phyloP scores from a whole-genome alignment of 2,797 vertebrate genomes.

The Heterohyrax brucei region DNA sequence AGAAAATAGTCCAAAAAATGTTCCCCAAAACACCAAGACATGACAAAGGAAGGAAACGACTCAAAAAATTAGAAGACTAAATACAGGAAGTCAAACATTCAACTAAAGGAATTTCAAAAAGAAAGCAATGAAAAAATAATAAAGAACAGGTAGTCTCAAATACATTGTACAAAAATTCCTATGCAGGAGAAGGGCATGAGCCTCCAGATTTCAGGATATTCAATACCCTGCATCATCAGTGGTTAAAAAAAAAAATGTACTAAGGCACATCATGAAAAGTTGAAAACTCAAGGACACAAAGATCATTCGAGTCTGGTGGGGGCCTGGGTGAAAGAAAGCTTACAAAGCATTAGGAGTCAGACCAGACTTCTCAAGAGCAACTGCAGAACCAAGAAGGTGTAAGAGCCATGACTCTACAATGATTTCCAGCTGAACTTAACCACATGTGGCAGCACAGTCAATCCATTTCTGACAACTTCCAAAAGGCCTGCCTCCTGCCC shows the following conservation, averaged over 20 bases:
- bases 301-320: not conserved
- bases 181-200: not conserved
- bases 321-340: not conserved
- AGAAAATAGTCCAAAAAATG: not conserved
- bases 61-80: not conserved
- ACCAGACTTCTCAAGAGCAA: not conserved
- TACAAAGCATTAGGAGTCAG: not conserved
- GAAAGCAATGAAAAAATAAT: fast-evolving
- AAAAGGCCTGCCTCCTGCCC: not conserved
- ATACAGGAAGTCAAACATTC: not conserved
- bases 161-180: not conserved
- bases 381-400: not conserved
- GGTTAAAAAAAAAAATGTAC: not conserved
- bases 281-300: not conserved
- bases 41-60: not conserved
- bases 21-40: not conserved
- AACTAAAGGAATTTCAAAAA: not conserved
- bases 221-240: too few relatives aligned
- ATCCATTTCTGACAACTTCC: not conserved
- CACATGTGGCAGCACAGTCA: not conserved
- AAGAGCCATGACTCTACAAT: not conserved
- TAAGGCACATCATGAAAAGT: fast-evolving
- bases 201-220: not conserved
- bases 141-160: not conserved
- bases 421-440: not conserved